A percentile compares a stretch with the other conserved stretches of the same genome.
Conservation (phyloP, 1,140 invertebrate species). For the Cardiocondyla obscurior region DNA sequence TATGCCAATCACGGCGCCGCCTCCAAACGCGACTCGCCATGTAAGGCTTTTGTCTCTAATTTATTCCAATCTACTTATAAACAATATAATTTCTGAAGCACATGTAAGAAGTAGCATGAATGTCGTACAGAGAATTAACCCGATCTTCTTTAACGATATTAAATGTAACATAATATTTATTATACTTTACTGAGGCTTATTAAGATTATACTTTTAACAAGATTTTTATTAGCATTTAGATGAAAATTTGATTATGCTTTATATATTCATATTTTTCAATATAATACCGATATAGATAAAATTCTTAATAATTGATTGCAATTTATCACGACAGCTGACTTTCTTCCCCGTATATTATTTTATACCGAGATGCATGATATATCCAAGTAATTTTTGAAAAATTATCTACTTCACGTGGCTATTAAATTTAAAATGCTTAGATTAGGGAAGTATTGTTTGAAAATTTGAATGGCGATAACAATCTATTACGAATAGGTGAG, state of each 20-base stretch:
- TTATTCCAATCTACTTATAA: not conserved
- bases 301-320: not conserved
- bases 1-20: constrained; percentile 34
- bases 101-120: not conserved
- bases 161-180: not conserved
- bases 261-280: not conserved
- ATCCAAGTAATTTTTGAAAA: not conserved
- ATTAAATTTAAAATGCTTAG: not conserved
- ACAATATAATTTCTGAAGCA: not conserved
- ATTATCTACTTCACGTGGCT: not conserved
- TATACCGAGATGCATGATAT: not conserved
- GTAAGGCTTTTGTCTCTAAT: not conserved
- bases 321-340: not conserved
- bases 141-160: not conserved
- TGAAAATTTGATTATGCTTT: not conserved
- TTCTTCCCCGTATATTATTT: not conserved
- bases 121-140: not conserved
- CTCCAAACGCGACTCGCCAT: constrained; percentile 24
- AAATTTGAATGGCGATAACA: not conserved
- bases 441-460: not conserved
- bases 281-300: not conserved
- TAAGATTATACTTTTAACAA: not conserved
- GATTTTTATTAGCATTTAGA: not conserved
- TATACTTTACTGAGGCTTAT: not conserved
- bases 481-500: constrained; percentile 27